phyloP scores from a whole-genome alignment of 2,797 vertebrate genomes.

The Stomatorhinus walkeri region DNA sequence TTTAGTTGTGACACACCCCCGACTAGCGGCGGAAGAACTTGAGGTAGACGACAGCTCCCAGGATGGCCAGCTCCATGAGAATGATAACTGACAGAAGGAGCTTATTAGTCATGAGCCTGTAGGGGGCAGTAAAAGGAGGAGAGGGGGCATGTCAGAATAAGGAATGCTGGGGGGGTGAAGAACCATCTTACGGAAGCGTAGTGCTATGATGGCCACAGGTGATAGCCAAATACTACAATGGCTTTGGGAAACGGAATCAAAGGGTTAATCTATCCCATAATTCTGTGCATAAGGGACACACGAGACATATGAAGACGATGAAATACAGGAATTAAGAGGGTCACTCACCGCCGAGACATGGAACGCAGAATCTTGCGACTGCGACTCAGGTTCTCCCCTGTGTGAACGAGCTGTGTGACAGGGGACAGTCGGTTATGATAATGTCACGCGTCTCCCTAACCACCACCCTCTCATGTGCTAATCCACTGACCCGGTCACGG shows the following conservation, averaged over 20 bases:
- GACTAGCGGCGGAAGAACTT: slow-evolving; percentile 76
- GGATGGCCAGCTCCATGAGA: slow-evolving; percentile 80
- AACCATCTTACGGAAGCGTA: neutral
- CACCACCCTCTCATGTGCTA: neutral
- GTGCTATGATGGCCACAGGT: neutral
- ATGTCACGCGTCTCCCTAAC: too few relatives aligned
- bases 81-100: slow-evolving; percentile 82
- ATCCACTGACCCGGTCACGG: slow-evolving; percentile 71
- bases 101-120: slow-evolving; percentile 87
- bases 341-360: slow-evolving; percentile 81
- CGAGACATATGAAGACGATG: neutral
- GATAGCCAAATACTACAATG: neutral
- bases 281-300: neutral
- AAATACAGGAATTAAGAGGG: neutral
- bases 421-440: slow-evolving; percentile 5
- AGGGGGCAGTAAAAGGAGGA: slow-evolving; percentile 28
- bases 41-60: slow-evolving; percentile 85
- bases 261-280: neutral
- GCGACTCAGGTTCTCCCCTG: slow-evolving; percentile 85
- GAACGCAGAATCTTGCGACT: slow-evolving; percentile 84
- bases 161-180: slow-evolving; percentile 17
- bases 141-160: slow-evolving; percentile 14
- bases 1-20: neutral
- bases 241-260: neutral
- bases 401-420: slow-evolving; percentile 73